Evolutionary conservation across 2,113 vertebrate genomes (phyloP).

Genomic region (Gobio gobio): DNA sequence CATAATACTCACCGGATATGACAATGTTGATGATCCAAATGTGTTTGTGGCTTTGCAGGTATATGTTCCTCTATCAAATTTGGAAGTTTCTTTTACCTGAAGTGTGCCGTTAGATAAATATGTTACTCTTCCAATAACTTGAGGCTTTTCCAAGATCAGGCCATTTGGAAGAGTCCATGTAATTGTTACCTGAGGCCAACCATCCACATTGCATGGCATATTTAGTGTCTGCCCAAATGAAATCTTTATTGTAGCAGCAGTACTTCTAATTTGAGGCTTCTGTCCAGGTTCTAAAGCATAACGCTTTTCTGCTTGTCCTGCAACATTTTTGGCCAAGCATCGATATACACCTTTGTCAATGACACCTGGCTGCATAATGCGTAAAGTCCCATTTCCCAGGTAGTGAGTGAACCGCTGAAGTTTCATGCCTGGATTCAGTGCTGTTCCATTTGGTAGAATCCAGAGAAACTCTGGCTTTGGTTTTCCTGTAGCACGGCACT

Average conservation of each 20-base stretch:
- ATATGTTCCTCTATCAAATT: constrained; percentile 78
- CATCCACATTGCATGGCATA: constrained; percentile 74
- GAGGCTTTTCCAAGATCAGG: constrained; percentile 73
- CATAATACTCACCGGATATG: constrained; percentile 77
- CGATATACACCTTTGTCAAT: constrained; percentile 78
- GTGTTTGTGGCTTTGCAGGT: constrained; percentile 76
- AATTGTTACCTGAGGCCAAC: constrained; percentile 74
- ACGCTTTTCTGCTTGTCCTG: constrained; percentile 80
- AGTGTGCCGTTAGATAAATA: constrained; percentile 76
- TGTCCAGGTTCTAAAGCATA: constrained; percentile 75
- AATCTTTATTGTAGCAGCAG: constrained; percentile 71
- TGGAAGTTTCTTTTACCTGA: constrained; percentile 70
- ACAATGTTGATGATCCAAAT: constrained; percentile 72
- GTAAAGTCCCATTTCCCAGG: constrained; percentile 72
- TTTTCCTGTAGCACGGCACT: constrained; percentile 75
- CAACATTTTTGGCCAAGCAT: constrained; percentile 78
- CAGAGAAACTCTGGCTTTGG: constrained; percentile 76
- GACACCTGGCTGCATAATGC: constrained; percentile 64
- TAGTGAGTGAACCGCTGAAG: constrained; percentile 74
- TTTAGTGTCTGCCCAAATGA: constrained; percentile 73
- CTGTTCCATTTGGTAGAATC: constrained; percentile 77
- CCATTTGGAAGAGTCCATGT: constrained; percentile 80
- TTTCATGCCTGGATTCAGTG: constrained; percentile 68
- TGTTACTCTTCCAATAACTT: constrained; percentile 67
- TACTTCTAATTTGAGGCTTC: constrained; percentile 75